Base-by-base conservation (phyloP, 2,888 invertebrate genomes). In the Leucozona laternaria region DNA sequence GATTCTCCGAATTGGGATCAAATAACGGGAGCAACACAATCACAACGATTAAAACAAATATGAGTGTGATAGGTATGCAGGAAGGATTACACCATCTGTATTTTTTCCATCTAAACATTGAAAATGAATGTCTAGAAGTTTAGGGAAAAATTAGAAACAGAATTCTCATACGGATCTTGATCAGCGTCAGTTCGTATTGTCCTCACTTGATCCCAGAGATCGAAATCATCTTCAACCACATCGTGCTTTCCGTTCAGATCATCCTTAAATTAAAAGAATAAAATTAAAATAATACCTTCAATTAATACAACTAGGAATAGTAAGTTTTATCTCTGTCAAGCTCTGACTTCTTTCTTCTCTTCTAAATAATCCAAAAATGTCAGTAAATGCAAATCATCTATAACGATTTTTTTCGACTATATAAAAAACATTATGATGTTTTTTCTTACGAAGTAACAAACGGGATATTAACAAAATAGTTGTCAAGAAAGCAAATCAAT, bases 1-100 rank as follows among this genome's bases (percentile, higher is more conserved):
- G 91, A 91, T 88, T 94, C 66, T 94, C 94, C 83, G 95, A 94
- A 0, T 95, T 94, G 89, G 96, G 96, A 90, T 96, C 96, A 79
- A 97, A 92, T 88, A 96, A 92, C 0, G 96, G 96, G 75, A 97
- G 94, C 89, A 96, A 91, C 83, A 97, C 96, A 68, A 97, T 96
- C 88, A 97, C 93, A 86, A 97, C 95, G 89, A 97, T 96, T 90
- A 97, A 92, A 68, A 96, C 93, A 89, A 97, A 94, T 84, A 97
- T 96, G 90, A 97, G 94, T 31, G 96, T 95, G 83, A 97, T 96
- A 7, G 97, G 97, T 89, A 97, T 96, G 92, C 97, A 97, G 10
- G 97, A 97, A 8, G 97, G 97, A 86, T 95, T 94, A 92, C 96
- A 96, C 96, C 96, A 96, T 90, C 95, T 95, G 88, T 93, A 93